These are phyloP conservation scores for Morelia viridis DNA, from an alignment of 2,797 vertebrate genomes.

Conservation along the genomic window DNA sequence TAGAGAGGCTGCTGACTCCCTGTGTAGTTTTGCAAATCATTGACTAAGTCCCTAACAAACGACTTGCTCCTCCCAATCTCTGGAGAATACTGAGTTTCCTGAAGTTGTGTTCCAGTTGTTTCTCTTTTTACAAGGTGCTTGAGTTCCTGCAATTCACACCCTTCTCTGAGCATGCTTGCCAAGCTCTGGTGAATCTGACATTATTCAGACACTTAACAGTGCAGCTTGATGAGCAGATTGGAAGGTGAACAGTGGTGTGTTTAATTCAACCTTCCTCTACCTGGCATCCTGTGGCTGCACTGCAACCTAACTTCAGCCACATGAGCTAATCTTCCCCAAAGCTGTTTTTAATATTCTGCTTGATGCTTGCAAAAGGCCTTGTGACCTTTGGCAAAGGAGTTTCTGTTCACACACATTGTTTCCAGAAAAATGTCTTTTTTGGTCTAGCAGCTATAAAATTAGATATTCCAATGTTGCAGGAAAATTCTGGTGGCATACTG, in stretches of 20 bases:
- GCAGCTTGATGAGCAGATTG: neutral
- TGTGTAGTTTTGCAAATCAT: neutral
- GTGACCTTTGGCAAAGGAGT: neutral
- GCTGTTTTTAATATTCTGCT: neutral
- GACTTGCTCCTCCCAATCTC: neutral
- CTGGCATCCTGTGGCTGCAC: neutral
- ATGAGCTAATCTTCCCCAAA: neutral
- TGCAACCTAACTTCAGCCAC: neutral
- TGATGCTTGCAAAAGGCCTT: neutral
- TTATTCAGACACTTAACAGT: neutral
- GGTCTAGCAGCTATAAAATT: neutral
- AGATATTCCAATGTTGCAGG: neutral
- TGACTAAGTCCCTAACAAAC: neutral
- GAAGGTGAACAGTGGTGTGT: neutral
- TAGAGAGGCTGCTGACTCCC: neutral
- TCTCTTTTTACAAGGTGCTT: neutral
- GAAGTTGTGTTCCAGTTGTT: neutral
- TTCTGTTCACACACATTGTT: fast-evolving
- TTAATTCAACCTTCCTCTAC: neutral
- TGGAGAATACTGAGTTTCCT: neutral
- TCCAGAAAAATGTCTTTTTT: neutral
- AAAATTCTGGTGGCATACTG: neutral
- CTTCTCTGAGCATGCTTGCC: neutral
- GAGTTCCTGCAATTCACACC: neutral
- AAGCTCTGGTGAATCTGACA: neutral